Conservation (phyloP, 2,113 vertebrate genomes). For the Caranx ignobilis region DNA sequence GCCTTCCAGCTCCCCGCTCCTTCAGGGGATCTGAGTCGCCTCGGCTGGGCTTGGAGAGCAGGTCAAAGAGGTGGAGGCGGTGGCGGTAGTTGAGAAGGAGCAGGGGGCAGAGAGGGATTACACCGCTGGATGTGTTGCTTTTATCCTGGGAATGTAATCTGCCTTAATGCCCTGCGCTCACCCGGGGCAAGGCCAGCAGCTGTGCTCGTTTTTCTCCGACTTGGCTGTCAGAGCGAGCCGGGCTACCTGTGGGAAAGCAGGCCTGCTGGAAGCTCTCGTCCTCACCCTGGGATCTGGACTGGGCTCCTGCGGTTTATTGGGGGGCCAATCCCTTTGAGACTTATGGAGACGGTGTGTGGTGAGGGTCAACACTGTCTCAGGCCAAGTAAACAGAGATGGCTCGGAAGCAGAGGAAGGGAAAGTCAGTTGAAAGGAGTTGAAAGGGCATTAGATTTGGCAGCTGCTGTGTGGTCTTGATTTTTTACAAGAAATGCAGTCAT, state of each 20-base stretch:
- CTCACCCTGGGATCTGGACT: constrained; percentile 49
- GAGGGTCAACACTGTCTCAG: constrained; percentile 70
- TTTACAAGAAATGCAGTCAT: constrained; percentile 71
- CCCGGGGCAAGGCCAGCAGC: constrained; percentile 77
- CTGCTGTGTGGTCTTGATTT: constrained; percentile 69
- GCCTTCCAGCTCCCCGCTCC: constrained; percentile 40
- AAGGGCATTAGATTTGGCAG: constrained; percentile 40
- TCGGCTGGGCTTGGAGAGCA: constrained; percentile 11
- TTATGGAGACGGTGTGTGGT: constrained; percentile 49
- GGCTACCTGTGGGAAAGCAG: constrained; percentile 80
- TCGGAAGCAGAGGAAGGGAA: constrained; percentile 44
- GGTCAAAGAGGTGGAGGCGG: constrained; percentile 39
- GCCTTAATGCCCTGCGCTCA: constrained; percentile 78
- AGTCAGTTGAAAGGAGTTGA: constrained; percentile 31
- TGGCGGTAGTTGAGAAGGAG: constrained; percentile 53
- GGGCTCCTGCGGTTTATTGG: constrained; percentile 70
- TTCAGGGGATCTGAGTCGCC: constrained; percentile 37
- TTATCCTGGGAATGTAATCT: constrained; percentile 81
- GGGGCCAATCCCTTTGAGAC: constrained; percentile 63
- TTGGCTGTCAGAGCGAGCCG: constrained; percentile 48
- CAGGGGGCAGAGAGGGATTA: constrained; percentile 69
- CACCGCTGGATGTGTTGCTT: constrained; percentile 77
- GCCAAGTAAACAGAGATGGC: constrained; percentile 66
- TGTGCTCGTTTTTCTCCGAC: constrained; percentile 73
- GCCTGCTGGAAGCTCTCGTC: constrained; percentile 57